These are phyloP conservation scores for Charina bottae DNA, from an alignment of 2,113 vertebrate genomes.

Conservation along the genomic window DNA sequence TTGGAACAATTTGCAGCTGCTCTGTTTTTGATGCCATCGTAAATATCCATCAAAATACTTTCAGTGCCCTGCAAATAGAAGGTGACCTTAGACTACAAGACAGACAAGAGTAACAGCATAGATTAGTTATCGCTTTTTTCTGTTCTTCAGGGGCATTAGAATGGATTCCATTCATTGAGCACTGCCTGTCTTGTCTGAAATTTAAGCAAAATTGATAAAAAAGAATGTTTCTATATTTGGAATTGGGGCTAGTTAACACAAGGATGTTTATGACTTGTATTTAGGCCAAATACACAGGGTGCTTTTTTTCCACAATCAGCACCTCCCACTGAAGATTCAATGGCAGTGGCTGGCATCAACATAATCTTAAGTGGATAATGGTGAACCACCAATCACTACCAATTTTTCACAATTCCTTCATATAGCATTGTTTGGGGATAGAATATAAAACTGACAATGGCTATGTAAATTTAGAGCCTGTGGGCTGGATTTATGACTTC, in stretches of 20 bases:
- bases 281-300: background rate
- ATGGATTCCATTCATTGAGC: constrained; percentile 14
- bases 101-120: constrained; percentile 27
- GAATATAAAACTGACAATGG: background rate
- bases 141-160: constrained; percentile 42
- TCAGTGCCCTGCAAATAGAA: constrained; percentile 62
- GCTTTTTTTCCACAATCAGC: background rate
- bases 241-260: background rate
- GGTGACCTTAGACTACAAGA: constrained; percentile 62
- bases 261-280: background rate
- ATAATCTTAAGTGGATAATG: background rate
- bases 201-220: background rate
- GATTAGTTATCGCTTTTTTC: constrained; percentile 26
- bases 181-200: background rate
- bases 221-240: background rate
- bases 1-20: constrained; percentile 62
- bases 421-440: background rate
- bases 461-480: too few species aligned
- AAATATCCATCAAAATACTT: constrained; percentile 64
- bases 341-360: background rate
- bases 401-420: background rate
- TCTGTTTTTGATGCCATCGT: constrained; percentile 66
- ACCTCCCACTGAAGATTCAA: background rate
- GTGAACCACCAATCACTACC: background rate
- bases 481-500: background rate